Conservation (phyloP, 2,113 vertebrate species). For the Neodon shergylaensis region DNA sequence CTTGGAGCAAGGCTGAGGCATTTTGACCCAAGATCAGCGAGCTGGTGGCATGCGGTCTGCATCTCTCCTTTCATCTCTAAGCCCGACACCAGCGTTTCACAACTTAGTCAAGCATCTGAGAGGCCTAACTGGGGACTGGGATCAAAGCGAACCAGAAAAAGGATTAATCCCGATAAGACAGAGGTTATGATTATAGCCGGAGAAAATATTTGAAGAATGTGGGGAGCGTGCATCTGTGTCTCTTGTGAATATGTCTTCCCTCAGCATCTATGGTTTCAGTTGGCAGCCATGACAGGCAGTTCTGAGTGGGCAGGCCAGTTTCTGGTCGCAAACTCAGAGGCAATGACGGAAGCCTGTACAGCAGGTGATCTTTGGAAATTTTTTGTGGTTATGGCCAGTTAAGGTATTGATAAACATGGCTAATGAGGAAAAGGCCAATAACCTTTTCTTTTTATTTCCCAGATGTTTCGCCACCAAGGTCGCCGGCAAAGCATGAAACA, state of each 20-base stretch:
- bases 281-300: neutral
- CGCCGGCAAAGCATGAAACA: neutral
- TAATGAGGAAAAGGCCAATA: neutral
- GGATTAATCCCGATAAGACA: slow-evolving; percentile 77
- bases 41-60: slow-evolving; percentile 57
- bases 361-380: neutral
- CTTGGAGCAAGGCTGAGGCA: slow-evolving; percentile 25
- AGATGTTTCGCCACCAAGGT: neutral
- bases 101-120: slow-evolving; percentile 60
- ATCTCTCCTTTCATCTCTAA: slow-evolving; percentile 72
- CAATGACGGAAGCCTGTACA: neutral
- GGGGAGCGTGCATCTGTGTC: neutral
- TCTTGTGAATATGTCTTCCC: neutral
- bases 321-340: neutral
- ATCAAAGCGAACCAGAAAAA: slow-evolving; percentile 72
- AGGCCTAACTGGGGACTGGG: slow-evolving; percentile 43
- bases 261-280: neutral
- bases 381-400: neutral
- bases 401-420: slow-evolving; percentile 3
- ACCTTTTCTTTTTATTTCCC: neutral
- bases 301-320: neutral
- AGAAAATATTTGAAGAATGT: slow-evolving; percentile 75
- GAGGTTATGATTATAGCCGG: slow-evolving; percentile 64
- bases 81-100: slow-evolving; percentile 66
- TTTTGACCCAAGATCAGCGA: slow-evolving; percentile 47